Base-by-base conservation (phyloP, 1,140 invertebrate species). In the Wiebesia pumilae region DNA sequence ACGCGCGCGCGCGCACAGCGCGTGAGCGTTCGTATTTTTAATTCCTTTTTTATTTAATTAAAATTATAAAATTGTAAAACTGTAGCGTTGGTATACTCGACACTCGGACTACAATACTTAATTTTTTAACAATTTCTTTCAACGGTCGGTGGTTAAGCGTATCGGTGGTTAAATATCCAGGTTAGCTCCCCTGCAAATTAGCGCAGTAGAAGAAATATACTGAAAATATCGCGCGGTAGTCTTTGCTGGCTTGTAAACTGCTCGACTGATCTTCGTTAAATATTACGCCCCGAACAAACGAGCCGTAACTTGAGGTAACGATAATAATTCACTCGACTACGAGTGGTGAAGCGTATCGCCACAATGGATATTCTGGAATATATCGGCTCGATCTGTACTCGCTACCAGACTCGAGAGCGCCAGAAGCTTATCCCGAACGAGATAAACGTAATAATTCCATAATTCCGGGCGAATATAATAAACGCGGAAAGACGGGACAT, bases 381-480 rank as follows among this genome's bases (percentile, higher is more conserved):
- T 2, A 62, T 27, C 24, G 1, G 24, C 21, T 2, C 21, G 27
- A 27, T 4, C 58, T 1, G 4, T 4, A 7, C 4, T 24, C 58
- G 24, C 54, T 6, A 47, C 14, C 10, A n/a, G n/a, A n/a, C 30
- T 27, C 51, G 21, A 9, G 47, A 77, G n/a, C 30, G 1, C 77
- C 77, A 35, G 77, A 6, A 47, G 43, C 27, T 6, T 43, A 35
- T 27, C 40, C 9, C 16, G 6, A 4, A 43, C 12, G 38, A 12
- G n/a, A 43, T 30, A 58, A 54, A 54, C n/a, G 10, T 79, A 79
- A 79, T 33, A 79, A 79, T 79, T 79, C 47, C 51, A 65, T 38
- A 80, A 80, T 65, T 80, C 35, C 19, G 54, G 7, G 19, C 7
- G 54, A 80, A 80, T 40, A 33, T 65, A 82, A 82, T 43, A n/a